Conservation (phyloP, 2,113 vertebrate genomes). For the Callospermophilus lateralis region DNA sequence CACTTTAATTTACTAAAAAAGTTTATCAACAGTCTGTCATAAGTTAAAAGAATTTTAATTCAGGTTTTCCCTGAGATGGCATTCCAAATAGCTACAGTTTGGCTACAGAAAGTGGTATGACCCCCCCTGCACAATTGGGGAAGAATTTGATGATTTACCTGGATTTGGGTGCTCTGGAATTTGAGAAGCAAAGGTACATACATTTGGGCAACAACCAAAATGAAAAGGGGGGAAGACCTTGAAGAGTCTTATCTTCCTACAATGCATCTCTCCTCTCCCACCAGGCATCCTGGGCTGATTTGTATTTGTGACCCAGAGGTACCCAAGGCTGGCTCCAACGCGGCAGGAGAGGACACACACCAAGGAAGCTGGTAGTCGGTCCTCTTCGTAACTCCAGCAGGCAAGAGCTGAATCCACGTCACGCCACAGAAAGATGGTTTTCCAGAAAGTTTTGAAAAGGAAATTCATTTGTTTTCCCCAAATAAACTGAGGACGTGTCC, state of each 20-base stretch:
- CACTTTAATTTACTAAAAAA: conserved; percentile 4
- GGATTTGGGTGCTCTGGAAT: neutral
- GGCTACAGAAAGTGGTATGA: neutral
- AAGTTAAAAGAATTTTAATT: neutral
- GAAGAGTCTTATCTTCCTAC: neutral
- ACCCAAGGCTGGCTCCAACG: neutral
- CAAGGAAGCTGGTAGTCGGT: neutral
- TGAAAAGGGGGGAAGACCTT: neutral
- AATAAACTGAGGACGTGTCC: neutral
- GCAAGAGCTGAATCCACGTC: neutral
- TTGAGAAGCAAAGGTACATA: neutral
- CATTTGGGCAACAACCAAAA: neutral
- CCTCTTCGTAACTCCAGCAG: neutral
- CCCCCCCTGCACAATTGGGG: neutral
- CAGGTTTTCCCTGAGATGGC: neutral
- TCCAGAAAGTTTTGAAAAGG: conserved; percentile 50
- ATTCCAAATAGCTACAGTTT: neutral
- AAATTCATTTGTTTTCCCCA: conserved; percentile 30
- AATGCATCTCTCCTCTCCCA: neutral
- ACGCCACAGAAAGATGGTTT: neutral
- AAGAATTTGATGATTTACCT: neutral
- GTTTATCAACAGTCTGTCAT: neutral
- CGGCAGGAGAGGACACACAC: neutral
- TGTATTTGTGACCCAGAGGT: neutral
- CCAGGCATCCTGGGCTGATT: neutral